These are phyloP conservation scores for Alectoris magna DNA, from an alignment of 2,797 vertebrate genomes.

Conservation along the genomic window DNA sequence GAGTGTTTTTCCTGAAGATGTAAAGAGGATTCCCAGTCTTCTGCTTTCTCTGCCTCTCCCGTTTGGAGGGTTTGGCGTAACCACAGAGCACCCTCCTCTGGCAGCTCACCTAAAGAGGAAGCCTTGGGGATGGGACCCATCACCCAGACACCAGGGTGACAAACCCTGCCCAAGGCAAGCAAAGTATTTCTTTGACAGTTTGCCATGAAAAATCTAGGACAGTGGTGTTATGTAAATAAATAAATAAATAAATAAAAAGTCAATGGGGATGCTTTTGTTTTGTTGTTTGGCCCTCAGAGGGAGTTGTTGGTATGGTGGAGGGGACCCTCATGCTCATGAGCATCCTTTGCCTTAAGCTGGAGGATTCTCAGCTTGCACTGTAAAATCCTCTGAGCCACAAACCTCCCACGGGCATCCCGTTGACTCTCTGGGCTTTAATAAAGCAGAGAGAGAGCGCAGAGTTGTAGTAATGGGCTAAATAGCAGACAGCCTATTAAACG, in stretches of 20 bases:
- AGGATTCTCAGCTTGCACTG: background rate
- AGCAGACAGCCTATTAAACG: conserved; percentile 69
- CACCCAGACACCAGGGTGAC: rapidly evolving
- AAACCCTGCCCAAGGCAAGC: rapidly evolving
- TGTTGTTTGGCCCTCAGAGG: background rate
- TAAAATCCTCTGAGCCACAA: background rate
- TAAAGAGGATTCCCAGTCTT: conserved; percentile 60
- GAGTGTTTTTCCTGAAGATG: conserved; percentile 64
- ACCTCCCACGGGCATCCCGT: conserved; percentile 50
- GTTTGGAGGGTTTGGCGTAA: conserved; percentile 80
- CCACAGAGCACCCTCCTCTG: conserved; percentile 86
- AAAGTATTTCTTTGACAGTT: background rate
- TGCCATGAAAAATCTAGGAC: conserved; percentile 50
- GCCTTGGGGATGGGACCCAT: background rate
- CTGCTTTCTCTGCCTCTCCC: conserved; percentile 80
- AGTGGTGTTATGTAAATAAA: background rate
- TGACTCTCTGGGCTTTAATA: conserved; percentile 66
- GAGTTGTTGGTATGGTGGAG: background rate
- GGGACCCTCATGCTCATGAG: background rate
- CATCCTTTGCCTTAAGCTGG: background rate
- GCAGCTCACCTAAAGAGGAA: conserved; percentile 81
- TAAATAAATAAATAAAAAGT: background rate
- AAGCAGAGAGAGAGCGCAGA: background rate
- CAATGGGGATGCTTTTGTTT: background rate
- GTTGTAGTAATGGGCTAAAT: conserved; percentile 54